A percentile compares a stretch with the other conserved stretches of the same genome.
phyloP scores from a whole-genome alignment of 2,888 invertebrate genomes.

The Clepsis dumicolana region DNA sequence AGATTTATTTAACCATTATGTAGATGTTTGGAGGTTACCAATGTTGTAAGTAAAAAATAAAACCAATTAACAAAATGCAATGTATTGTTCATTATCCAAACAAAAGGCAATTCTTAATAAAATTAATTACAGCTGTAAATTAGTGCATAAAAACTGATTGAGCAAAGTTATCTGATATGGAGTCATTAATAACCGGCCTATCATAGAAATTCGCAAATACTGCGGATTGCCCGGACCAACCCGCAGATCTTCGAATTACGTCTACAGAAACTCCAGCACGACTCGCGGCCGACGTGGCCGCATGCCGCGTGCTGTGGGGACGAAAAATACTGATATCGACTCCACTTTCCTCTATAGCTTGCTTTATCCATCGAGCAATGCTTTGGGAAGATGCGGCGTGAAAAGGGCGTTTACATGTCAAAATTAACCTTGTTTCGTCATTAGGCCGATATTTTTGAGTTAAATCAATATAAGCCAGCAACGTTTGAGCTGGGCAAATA shows the following conservation, averaged over 20 bases:
- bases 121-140: too few species aligned
- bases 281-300: slow-evolving; percentile 21
- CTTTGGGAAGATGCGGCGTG: slow-evolving; percentile 1
- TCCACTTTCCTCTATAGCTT: slow-evolving; percentile 19
- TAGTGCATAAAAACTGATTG: slow-evolving; percentile 5
- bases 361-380: slow-evolving; percentile 11
- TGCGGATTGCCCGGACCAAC: slow-evolving; percentile 11
- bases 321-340: slow-evolving; percentile 14
- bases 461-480: not conserved
- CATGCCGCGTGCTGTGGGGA: slow-evolving; percentile 20
- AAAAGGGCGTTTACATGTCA: slow-evolving; percentile 5
- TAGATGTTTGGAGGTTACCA: slow-evolving; percentile 34
- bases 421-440: not conserved
- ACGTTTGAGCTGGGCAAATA: slow-evolving; percentile 12
- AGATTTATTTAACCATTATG: slow-evolving; percentile 14
- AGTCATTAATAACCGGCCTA: slow-evolving; percentile 9
- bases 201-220: slow-evolving; percentile 20
- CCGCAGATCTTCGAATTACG: slow-evolving; percentile 18
- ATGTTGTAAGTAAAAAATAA: slow-evolving; percentile 12
- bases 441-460: too few species aligned
- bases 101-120: too few species aligned
- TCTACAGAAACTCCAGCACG: slow-evolving; percentile 19
- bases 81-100: too few species aligned
- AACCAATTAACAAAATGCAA: too few species aligned
- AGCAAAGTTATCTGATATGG: not conserved